Evolutionary conservation across 2,888 invertebrate species (phyloP), one percentile per base, ranked within the genome.

Genomic region (Mimas tiliae): DNA sequence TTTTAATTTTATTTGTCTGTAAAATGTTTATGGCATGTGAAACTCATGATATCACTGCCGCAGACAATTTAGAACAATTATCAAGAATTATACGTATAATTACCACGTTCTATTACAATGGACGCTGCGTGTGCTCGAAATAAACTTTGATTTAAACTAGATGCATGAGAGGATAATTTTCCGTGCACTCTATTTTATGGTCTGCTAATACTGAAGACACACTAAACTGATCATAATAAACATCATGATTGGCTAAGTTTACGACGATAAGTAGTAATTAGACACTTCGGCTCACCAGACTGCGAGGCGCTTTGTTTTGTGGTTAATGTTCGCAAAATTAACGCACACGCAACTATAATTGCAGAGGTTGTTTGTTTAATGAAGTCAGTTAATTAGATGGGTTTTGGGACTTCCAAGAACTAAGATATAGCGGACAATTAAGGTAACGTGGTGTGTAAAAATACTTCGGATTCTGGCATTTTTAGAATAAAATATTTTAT

Each of bases 41-140:
- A 82, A 78, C 82, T 83, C 79, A 81, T 86, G 89, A 89, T 89
- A 89, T 88, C 88, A 89, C 84, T 82, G 70, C 82, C 78, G 74
- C 72, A 74, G 72, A 78, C 83, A 85, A 88, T 90, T 87, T 77
- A 73, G 74, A 71, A 62, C 79, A 83, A 86, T 91, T 90, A 89
- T 75, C 76, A 74, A 79, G 78, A 87, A 88, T 87, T 86, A 79
- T 80, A 74, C 72, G 69, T 67, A 69, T 75, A 82, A 85, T 90
- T 89, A 86, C 80, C 83, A 77, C 69, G 70, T 63, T 71, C 47
- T 45, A 52, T 33, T 63, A 69, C 62, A 64, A 34, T 9, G n/a
- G 27, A 27, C 45, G 33, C 45, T 58, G 42, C 58, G 65, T 63
- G 66, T 53, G 52, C 68, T 67, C 67, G 64, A 68, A 68, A 68